Base-by-base conservation (phyloP, 2,797 vertebrate genomes). In the Fundulus diaphanus region DNA sequence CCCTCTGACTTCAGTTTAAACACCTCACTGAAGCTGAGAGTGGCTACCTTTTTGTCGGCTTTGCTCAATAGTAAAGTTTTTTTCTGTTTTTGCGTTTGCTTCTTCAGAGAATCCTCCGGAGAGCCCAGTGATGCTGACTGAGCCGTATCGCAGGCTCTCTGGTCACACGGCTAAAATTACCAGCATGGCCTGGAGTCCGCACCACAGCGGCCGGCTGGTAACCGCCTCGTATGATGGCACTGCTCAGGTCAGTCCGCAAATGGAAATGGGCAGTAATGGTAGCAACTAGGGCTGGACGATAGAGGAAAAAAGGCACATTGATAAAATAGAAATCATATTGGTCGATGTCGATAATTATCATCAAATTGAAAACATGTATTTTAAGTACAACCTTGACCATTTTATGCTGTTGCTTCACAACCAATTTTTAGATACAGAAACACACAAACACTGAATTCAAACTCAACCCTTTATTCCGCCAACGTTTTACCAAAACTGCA, bases 101-200 rank as follows among this genome's bases (percentile, higher is more conserved):
- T 18, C 11, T 22, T 20, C 91, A 99, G 98, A 98, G 82, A 94
- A 70, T 68, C 85, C 93, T 65, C 87, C 95, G 2, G 96, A 97
- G 67, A 90, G 71, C 61, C 95, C 96, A 0, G 68, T 92, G 71
- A 93, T 87, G 11, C 82, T 99, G 82, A 98, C 96, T 0, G 98
- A 99, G 87, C 95, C 97, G 2, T 97, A 95, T 79, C 95, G 97
- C 68, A 95, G 96, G 46, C 93, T 99, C 68, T 90, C 92, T 3
- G 98, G 97, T 37, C 98, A 99, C 86, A 99, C 98, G 0, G 95
- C 94, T 59, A 99, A 98, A 91, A 96, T 99, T 87, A 99, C 98
- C 18, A 84, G 94, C 27, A 93, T 99, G 88, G 93, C 96, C 0
- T 99, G 98, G 98, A 99, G 98, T 83, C 98, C 97, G 0, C 98